phyloP scores from a whole-genome alignment of 2,113 vertebrate species.

The Phasianus colchicus region DNA sequence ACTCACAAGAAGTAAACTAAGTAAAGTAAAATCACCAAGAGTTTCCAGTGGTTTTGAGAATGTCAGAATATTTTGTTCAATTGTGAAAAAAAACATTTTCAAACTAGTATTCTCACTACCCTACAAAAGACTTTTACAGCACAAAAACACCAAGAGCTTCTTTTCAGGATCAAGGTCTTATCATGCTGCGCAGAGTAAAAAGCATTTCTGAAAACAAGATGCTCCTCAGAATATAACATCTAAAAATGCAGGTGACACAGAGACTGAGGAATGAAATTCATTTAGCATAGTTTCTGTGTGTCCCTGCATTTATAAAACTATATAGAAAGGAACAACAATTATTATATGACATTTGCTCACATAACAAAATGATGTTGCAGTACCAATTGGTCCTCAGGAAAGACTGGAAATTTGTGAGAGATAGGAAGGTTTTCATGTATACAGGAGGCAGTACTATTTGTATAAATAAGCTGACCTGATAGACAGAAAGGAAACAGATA shows the following conservation, averaged over 20 bases:
- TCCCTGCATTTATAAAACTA: not conserved
- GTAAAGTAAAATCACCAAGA: not conserved
- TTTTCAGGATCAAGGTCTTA: conserved; percentile 25
- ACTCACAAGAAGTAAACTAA: not conserved
- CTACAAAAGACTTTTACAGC: conserved; percentile 4
- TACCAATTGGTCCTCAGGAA: not conserved
- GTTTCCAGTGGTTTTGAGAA: not conserved
- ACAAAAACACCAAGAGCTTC: not conserved
- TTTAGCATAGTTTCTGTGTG: not conserved
- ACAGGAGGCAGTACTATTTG: not conserved
- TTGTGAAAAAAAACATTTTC: not conserved
- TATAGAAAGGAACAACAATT: not conserved
- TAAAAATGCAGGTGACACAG: not conserved
- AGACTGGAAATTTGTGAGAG: not conserved
- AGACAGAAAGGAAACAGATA: not conserved
- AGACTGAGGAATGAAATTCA: not conserved
- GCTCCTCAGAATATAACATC: not conserved
- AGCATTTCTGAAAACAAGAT: conserved; percentile 1
- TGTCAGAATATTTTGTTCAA: not conserved
- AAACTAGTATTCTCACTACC: not conserved
- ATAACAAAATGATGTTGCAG: not conserved
- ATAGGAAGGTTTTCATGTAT: not conserved
- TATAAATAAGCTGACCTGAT: not conserved
- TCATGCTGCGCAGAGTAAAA: not conserved
- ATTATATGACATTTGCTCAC: not conserved